Conservation (phyloP, 2,113 vertebrate genomes). For the Campylomormyrus tamandua region DNA sequence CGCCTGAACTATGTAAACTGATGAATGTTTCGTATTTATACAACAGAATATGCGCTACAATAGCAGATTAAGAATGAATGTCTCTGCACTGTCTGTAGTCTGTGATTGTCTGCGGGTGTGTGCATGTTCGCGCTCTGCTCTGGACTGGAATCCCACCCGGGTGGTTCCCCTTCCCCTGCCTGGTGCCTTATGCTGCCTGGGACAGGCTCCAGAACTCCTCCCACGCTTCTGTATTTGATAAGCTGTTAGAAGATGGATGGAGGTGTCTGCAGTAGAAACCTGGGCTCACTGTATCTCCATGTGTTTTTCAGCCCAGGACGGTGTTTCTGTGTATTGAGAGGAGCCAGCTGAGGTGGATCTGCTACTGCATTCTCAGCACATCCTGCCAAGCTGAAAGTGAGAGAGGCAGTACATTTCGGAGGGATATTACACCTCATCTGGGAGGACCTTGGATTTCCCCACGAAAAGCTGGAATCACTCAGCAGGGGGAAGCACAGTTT, state of each 20-base stretch:
- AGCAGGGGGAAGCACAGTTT: not conserved
- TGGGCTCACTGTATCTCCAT: not conserved
- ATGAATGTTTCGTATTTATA: not conserved
- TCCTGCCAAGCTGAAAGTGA: not conserved
- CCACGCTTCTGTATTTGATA: not conserved
- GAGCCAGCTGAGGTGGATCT: not conserved
- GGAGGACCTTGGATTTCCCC: not conserved
- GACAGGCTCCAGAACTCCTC: not conserved
- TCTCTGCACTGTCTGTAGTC: not conserved
- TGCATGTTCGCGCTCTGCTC: not conserved
- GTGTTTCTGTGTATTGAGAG: not conserved
- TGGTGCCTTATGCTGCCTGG: not conserved
- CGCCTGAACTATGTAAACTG: not conserved
- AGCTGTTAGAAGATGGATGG: slow-evolving; percentile 5
- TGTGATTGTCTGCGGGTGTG: not conserved
- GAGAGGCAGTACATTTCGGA: not conserved
- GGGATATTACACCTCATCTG: not conserved
- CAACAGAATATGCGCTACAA: not conserved
- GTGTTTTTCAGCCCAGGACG: not conserved
- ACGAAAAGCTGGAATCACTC: not conserved
- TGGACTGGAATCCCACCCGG: not conserved
- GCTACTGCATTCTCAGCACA: not conserved
- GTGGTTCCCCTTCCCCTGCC: not conserved
- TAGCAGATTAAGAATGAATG: not conserved
- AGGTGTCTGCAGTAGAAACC: not conserved